These are phyloP conservation scores for Bovichtus variegatus DNA, from an alignment of 2,797 vertebrate genomes.

Conservation along the genomic window DNA sequence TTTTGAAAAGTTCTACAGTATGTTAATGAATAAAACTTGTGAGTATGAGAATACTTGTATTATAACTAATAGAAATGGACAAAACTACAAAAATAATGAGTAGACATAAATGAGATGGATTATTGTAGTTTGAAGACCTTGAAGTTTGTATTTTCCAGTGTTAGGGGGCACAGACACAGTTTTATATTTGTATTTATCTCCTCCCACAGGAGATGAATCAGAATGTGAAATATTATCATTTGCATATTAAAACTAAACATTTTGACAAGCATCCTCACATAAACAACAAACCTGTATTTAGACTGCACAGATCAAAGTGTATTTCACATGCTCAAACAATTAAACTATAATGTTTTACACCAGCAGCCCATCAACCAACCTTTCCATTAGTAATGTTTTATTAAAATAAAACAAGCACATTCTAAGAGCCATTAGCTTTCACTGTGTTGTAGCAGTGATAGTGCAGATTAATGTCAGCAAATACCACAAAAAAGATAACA, in stretches of 20 bases:
- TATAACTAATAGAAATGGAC: no score
- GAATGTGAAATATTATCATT: not conserved
- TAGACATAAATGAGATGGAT: no score
- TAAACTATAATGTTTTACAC: not conserved
- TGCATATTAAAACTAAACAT: not conserved
- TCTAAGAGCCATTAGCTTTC: not conserved
- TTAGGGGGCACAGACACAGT: no score
- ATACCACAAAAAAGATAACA: not conserved
- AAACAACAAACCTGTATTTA: not conserved
- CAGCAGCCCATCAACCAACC: not conserved
- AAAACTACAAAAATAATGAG: no score
- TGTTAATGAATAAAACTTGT: no score
- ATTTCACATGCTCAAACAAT: not conserved
- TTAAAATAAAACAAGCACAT: not conserved
- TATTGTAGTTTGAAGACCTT: no score
- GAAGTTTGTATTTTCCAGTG: no score
- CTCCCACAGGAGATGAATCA: no score
- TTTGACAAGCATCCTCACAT: not conserved
- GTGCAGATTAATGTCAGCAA: not conserved
- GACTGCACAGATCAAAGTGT: not conserved
- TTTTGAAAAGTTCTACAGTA: no score
- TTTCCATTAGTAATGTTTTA: not conserved
- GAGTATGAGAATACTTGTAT: no score
- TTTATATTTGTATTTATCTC: no score
- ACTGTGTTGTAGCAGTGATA: not conserved